phyloP scores from a whole-genome alignment of 2,113 vertebrate genomes.

The Oxygymnocypris stewartii region DNA sequence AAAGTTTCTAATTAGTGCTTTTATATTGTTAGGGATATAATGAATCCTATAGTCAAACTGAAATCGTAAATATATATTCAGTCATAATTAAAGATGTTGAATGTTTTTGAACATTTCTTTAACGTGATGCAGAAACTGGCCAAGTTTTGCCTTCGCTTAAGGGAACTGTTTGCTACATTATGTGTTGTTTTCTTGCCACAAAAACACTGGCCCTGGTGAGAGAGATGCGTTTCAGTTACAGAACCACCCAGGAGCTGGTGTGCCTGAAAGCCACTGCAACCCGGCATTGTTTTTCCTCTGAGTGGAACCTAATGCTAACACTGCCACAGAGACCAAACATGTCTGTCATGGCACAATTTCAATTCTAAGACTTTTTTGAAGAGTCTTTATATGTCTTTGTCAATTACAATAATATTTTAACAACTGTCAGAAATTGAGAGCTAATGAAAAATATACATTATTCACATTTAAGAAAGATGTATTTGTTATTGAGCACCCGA shows the following conservation, averaged over 20 bases:
- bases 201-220: background rate
- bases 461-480: background rate
- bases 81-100: background rate
- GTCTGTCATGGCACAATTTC: background rate
- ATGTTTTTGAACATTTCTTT: background rate
- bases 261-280: constrained; percentile 1
- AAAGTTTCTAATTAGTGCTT: background rate
- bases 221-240: constrained; percentile 3
- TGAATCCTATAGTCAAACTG: no score
- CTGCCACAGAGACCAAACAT: background rate
- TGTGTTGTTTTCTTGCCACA: constrained; percentile 1
- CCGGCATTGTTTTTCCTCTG: background rate
- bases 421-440: background rate
- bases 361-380: background rate
- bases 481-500: background rate
- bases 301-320: background rate
- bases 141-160: background rate
- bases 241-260: constrained; percentile 23
- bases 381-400: background rate
- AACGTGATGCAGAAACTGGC: background rate
- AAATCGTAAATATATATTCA: background rate
- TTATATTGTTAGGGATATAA: background rate
- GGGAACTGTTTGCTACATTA: background rate
- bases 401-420: background rate
- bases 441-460: background rate